phyloP scores from a whole-genome alignment of 2,888 invertebrate species.

The Agrotis segetum region DNA sequence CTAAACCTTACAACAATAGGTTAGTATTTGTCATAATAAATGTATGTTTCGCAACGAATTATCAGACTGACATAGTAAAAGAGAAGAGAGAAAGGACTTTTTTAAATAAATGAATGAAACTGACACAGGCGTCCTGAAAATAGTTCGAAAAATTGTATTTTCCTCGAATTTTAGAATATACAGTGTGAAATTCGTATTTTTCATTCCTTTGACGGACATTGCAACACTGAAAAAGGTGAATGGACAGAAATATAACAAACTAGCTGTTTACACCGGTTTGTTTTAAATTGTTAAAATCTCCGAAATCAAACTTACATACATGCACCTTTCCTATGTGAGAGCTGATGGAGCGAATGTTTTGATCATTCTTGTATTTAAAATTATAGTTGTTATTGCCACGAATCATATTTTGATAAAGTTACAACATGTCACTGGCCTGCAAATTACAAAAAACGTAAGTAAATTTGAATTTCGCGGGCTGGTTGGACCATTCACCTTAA shows the following conservation, averaged over 20 bases:
- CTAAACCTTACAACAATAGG: not conserved
- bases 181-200: slow-evolving; percentile 24
- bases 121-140: slow-evolving; percentile 19
- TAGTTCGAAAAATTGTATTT: slow-evolving; percentile 24
- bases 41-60: slow-evolving; percentile 12
- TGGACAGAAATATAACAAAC: not conserved
- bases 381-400: too few relatives aligned
- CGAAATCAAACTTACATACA: too few relatives aligned
- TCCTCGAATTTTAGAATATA: slow-evolving; percentile 7
- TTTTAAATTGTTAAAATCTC: too few relatives aligned
- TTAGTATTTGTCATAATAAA: not conserved
- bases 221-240: not conserved
- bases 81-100: slow-evolving; percentile 5
- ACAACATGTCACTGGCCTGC: too few relatives aligned
- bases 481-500: too few relatives aligned
- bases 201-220: slow-evolving; percentile 25
- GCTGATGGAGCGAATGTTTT: too few relatives aligned
- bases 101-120: slow-evolving; percentile 35
- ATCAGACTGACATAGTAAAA: not conserved
- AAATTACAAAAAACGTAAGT: too few relatives aligned
- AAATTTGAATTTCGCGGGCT: too few relatives aligned
- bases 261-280: too few relatives aligned
- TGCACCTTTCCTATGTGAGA: too few relatives aligned
- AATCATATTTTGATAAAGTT: too few relatives aligned
- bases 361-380: too few relatives aligned